Evolutionary conservation across 2,888 invertebrate genomes (phyloP), one percentile per base, ranked within the genome.

Genomic region (Drosophila helvetica): DNA sequence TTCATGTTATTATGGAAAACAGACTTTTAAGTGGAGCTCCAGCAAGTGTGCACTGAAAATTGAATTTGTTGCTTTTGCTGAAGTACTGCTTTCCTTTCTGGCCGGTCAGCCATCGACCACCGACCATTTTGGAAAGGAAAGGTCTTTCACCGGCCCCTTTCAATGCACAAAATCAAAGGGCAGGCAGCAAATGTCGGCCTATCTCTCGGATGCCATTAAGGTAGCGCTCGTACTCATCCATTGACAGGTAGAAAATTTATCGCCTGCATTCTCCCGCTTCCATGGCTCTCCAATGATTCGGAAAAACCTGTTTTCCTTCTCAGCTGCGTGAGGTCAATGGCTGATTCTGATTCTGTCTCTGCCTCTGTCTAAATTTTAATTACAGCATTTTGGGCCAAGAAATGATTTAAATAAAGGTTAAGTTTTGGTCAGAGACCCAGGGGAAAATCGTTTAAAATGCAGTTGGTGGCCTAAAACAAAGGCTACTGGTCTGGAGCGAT

Each of bases 231-330:
- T 33, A 46, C 73, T 76, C 74, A 57, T 74, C 80, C 79, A 90
- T 89, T 90, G 90, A 88, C 90, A 90, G 90, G 90, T 90, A 90
- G 84, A 88, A 79, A 80, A 89, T 90, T 84, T 89, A 90, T 86
- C 60, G 75, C 64, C 75, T 83, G 80, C 79, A 75, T 71, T 71
- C 56, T 58, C 51, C 53, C 65, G 42, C 50, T 62, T 50, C 66
- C 71, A 12, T 53, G 63, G 53, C 25, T 8, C 54, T 52, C 52
- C 65, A 70, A 70, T 57, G 59, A 22, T 52, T 25, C 54, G 52
- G 50, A 52, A 61, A 38, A 67, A 73, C 67, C 61, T 43, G 66
- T 74, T 61, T 66, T 73, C 50, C 63, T 17, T 86, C 72, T 72
- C 69, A 67, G 64, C 71, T 79, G 73, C 76, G 75, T 74, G 76